Evolutionary conservation across 2,113 vertebrate species (phyloP), one percentile per base, ranked within the genome.

Genomic region (Eonycteris spelaea): DNA sequence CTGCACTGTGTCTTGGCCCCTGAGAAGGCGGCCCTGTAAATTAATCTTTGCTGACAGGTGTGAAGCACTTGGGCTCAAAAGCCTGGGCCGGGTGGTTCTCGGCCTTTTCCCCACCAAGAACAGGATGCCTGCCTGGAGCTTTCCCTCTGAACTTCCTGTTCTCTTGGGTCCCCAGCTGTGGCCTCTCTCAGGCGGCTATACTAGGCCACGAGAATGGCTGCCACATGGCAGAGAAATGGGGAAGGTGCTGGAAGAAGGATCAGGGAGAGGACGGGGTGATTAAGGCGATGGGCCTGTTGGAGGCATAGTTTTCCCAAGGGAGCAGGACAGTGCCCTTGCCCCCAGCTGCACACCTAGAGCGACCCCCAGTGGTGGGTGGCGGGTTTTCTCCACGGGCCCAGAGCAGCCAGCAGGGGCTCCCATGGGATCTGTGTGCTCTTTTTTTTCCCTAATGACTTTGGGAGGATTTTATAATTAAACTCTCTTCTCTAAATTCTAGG

Each of bases 401-500:
- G 73, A 40, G n/a, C 65, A 26, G 45, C 65, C 43, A 28, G 86
- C 59, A 22, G 53, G 61, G 68, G 35, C 4, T 45, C 63, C 77
- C 16, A 0, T 5, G 19, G 30, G 3, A 15, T 30, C 65, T n/a
- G 43, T 2, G 0, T 2, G 0, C 51, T 14, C n/a, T 51, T 51
- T 63, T 48, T 22, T 21, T 1, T 21, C 21, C 26, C 55, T 4
- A 1, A 4, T 30, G 38, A 30, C 7, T 4, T 10, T 18, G 19
- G 7, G 5, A 65, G 33, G 24, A 14, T 26, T 2, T 0, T 7
- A 1, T 55, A 40, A 8, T 61, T 11, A 38, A 77, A n/a, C 33
- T 24, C 4, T 89, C 24, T 43, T 93, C 77, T 96, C 97, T 93
- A 77, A 24, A 78, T 98, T 98, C 3, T 97, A 99, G 99, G 99